phyloP scores from a whole-genome alignment of 2,113 vertebrate genomes.

The Sebastes fasciatus region DNA sequence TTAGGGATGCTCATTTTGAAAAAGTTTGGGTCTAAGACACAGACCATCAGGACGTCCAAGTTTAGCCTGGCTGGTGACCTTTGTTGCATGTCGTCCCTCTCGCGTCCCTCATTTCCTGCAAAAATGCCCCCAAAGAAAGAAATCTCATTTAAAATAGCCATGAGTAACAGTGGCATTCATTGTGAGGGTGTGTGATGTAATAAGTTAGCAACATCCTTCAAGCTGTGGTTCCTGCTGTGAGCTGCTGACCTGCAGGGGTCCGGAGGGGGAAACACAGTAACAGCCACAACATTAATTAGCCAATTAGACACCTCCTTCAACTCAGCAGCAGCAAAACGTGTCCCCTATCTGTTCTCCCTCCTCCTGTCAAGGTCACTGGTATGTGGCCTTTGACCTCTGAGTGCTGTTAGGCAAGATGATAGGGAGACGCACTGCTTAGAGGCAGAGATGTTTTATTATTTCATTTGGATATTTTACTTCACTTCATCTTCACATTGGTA shows the following conservation, averaged over 20 bases:
- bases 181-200: conserved; percentile 13
- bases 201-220: conserved; percentile 8
- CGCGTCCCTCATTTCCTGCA: too few relatives aligned
- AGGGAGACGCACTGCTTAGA: not conserved
- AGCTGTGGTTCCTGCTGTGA: conserved; percentile 13
- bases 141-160: not conserved
- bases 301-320: not conserved
- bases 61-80: too few relatives aligned
- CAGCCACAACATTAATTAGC: conserved; percentile 10
- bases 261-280: not conserved
- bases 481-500: not conserved
- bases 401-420: not conserved
- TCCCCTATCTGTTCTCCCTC: not conserved
- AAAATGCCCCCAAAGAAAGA: not conserved
- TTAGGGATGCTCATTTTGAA: too few relatives aligned
- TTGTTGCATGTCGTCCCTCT: too few relatives aligned
- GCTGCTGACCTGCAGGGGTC: not conserved
- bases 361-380: not conserved
- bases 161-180: not conserved
- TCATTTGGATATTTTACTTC: not conserved
- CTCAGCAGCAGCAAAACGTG: not conserved
- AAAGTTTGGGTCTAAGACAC: too few relatives aligned
- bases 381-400: conserved; percentile 10
- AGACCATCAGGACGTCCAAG: too few relatives aligned
- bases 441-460: not conserved